Evolutionary conservation across 2,113 vertebrate species (phyloP), one percentile per base, ranked within the genome.

Genomic region (Plecturocebus donacophilus): DNA sequence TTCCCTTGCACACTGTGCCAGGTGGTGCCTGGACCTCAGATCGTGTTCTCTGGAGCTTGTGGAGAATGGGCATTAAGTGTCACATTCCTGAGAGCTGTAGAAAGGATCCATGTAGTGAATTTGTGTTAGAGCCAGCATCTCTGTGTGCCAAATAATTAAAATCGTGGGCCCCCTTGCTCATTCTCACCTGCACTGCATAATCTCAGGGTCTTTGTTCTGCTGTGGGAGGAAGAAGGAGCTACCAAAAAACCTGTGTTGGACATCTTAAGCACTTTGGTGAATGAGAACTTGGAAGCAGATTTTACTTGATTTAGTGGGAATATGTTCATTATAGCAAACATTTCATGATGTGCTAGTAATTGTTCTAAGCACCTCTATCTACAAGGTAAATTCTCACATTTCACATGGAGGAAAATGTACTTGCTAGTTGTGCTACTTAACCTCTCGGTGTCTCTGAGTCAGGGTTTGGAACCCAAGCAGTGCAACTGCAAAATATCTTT

Each of bases 121-220:
- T 25, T 52, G 38, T 70, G 49, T 8, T 35, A 3, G 38, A 5
- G 23, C 6, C 40, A 19, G 49, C 1, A 8, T n/a, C 20, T 79
- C 23, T 71, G 2, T 25, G 17, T 64, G 2, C 27, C 16, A 40
- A 38, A 14, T 68, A 54, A n/a, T n/a, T 23, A 38, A 27, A 58
- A 0, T 7, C 6, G 0, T 6, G 3, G 20, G 14, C 35, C 30
- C 68, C 3, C 12, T 19, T 42, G 32, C 9, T 49, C 30, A n/a
- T n/a, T 32, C 7, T 5, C 20, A 84, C n/a, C 6, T 38, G 21
- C 10, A 5, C 83, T 42, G 17, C n/a, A 61, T 16, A 14, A 61
- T 40, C 32, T 84, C 4, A 0, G 0, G n/a, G 35, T 80, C 61
- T 79, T 42, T 64, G 10, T 16, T 30, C 23, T 58, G 40, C 2